These are phyloP conservation scores for Chaenocephalus aceratus DNA, from an alignment of 2,113 vertebrate genomes.

Conservation along the genomic window DNA sequence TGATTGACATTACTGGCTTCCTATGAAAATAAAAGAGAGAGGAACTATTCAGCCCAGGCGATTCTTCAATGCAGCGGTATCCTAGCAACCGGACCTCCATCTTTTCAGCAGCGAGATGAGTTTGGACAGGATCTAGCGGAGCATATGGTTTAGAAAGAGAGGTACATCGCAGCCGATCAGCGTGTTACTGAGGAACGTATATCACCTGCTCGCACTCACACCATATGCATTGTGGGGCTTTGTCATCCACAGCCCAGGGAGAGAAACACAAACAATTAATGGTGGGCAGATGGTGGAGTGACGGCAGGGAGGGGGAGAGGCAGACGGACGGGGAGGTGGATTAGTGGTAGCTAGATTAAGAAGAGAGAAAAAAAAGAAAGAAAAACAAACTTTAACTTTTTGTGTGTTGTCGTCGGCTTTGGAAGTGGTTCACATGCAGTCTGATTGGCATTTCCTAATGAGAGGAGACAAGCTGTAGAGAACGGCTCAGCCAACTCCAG, in stretches of 20 bases:
- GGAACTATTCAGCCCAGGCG: constrained; percentile 64
- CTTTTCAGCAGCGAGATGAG: constrained; percentile 57
- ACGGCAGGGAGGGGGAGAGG: constrained; percentile 36
- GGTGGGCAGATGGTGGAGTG: constrained; percentile 79
- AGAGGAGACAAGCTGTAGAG: constrained; percentile 79
- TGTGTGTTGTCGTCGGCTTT: constrained; percentile 31
- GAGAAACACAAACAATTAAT: constrained; percentile 78
- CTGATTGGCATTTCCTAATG: constrained; percentile 82
- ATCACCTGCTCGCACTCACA: constrained; percentile 77
- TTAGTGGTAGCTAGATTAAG: constrained; percentile 62
- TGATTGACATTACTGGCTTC: constrained; percentile 67
- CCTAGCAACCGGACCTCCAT: constrained; percentile 82
- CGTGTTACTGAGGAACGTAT: constrained; percentile 52
- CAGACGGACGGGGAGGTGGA: constrained; percentile 65
- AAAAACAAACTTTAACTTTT: constrained; percentile 35
- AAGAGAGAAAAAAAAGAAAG: constrained; percentile 44
- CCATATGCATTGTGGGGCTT: constrained; percentile 68
- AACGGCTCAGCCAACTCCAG: constrained; percentile 75
- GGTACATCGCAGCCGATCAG: constrained; percentile 53
- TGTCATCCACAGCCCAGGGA: constrained; percentile 65
- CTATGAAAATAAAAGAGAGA: constrained; percentile 30
- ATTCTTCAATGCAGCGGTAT: constrained; percentile 71
- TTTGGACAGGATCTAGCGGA: constrained; percentile 72
- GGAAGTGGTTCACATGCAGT: constrained; percentile 71
- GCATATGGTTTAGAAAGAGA: constrained; percentile 74